Evolutionary conservation across 2,113 vertebrate genomes (phyloP), one percentile per base, ranked within the genome.

Genomic region (Paratilapia polleni): DNA sequence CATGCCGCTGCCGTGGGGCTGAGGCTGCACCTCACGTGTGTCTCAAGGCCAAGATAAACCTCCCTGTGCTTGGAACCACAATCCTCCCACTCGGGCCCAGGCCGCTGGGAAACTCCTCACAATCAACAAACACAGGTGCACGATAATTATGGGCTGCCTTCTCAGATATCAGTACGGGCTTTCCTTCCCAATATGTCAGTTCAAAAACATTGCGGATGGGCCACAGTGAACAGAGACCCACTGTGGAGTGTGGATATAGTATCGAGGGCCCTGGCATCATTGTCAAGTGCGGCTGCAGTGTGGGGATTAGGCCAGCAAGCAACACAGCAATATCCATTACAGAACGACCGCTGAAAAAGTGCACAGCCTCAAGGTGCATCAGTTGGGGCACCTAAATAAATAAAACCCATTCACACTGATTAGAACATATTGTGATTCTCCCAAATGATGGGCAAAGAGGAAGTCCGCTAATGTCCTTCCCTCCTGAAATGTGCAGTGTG

Each of bases 1-100:
- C 79, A 81, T 86, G 82, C 90, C 10, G 62, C 90, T 77, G 91
- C 88, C 76, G 68, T 82, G 89, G 88, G 88, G 92, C 88, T 77
- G 47, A 62, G 49, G 59, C 87, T 91, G 88, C 88, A 85, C 91
- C 93, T 92, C 90, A 92, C 68, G 79, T 94, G 93, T 84, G 86
- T 91, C 85, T 95, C 95, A 95, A 95, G 95, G 95, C 95, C 94
- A 95, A 95, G 94, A 95, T 94, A 95, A 96, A 94, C 93, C 94
- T 92, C 90, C 74, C 84, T 87, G 82, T 78, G 87, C 90, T 89
- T 89, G 88, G 92, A 92, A 89, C 88, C 91, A 88, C 92, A 93
- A 92, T 90, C 92, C 94, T 95, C 94, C 94, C 92, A 92, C 92
- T 91, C 85, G 61, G 84, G 81, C 88, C 78, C 14, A 74, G 90